Conservation (phyloP, 1,140 invertebrate species). For the Drosophila chauvacae region DNA sequence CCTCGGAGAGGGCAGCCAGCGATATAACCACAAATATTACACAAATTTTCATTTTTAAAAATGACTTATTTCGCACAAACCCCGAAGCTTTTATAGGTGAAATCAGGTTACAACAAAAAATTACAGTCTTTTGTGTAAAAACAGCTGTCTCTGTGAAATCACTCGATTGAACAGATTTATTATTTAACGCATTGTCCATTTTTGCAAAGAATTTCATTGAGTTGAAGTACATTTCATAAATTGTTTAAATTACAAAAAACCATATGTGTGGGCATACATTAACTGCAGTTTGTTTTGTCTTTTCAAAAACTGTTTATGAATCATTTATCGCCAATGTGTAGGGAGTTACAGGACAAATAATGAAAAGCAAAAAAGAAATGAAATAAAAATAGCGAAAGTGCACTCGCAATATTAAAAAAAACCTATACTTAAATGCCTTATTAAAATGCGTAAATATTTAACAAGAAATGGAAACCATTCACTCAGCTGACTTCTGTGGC, state of each 20-base stretch:
- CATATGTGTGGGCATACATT: slow-evolving; percentile 11
- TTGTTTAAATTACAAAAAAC: slow-evolving; percentile 19
- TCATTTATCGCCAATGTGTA: slow-evolving; percentile 1
- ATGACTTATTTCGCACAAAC: background rate
- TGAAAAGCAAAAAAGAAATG: background rate
- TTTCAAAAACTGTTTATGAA: slow-evolving; percentile 11
- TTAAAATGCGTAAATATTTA: slow-evolving; percentile 5
- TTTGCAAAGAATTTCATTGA: slow-evolving; percentile 2
- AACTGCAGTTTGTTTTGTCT: slow-evolving; percentile 5
- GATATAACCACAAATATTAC: slow-evolving; percentile 26
- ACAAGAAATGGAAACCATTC: background rate
- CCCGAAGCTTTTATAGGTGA: slow-evolving; percentile 24
- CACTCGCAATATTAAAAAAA: background rate
- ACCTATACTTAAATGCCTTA: slow-evolving; percentile 4
- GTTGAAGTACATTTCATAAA: slow-evolving; percentile 13
- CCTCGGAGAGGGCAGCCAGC: slow-evolving; percentile 17
- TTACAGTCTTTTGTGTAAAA: background rate
- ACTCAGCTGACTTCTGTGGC: background rate
- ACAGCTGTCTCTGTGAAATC: slow-evolving; percentile 1
- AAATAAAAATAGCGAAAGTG: background rate
- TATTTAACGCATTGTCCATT: slow-evolving; percentile 6
- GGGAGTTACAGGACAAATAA: slow-evolving; percentile 1
- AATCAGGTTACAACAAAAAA: background rate
- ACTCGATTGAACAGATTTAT: background rate
- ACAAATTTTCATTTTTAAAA: slow-evolving; percentile 51